phyloP scores from a whole-genome alignment of 2,797 vertebrate species.

The Enteromius trimaculatus region DNA sequence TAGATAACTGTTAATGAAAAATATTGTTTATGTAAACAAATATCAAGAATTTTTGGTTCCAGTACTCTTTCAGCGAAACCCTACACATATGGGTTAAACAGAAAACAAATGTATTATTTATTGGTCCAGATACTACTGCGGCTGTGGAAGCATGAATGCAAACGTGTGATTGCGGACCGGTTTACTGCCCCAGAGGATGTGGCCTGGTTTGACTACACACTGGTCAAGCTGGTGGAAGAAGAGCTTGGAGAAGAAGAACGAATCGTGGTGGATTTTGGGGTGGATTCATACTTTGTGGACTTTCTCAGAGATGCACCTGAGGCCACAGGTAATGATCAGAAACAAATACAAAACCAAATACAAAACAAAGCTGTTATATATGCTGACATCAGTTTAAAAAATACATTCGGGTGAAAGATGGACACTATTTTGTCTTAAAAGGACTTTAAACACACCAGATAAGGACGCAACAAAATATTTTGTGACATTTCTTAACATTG shows the following conservation, averaged over 20 bases:
- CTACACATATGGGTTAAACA: not conserved
- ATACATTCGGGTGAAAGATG: not conserved
- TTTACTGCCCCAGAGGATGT: constrained; percentile 86
- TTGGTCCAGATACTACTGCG: constrained; percentile 79
- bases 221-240: constrained; percentile 80
- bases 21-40: not conserved
- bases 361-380: too few relatives aligned
- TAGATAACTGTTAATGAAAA: not conserved
- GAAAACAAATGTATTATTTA: not conserved
- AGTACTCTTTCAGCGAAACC: not conserved
- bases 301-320: constrained; percentile 90
- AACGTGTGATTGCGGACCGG: constrained; percentile 92
- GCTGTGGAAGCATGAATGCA: constrained; percentile 97
- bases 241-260: constrained; percentile 77
- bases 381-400: not conserved
- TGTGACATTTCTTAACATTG: not conserved
- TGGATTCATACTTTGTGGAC: constrained; percentile 89
- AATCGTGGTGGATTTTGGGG: constrained; percentile 70
- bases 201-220: constrained; percentile 86
- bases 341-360: not conserved
- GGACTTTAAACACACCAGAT: not conserved
- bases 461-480: too few relatives aligned
- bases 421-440: not conserved
- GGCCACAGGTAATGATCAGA: constrained; percentile 80
- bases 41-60: not conserved